Evolutionary conservation across 2,888 invertebrate genomes (phyloP), one percentile per base, ranked within the genome.

Genomic region (Xestia rhomboidea): DNA sequence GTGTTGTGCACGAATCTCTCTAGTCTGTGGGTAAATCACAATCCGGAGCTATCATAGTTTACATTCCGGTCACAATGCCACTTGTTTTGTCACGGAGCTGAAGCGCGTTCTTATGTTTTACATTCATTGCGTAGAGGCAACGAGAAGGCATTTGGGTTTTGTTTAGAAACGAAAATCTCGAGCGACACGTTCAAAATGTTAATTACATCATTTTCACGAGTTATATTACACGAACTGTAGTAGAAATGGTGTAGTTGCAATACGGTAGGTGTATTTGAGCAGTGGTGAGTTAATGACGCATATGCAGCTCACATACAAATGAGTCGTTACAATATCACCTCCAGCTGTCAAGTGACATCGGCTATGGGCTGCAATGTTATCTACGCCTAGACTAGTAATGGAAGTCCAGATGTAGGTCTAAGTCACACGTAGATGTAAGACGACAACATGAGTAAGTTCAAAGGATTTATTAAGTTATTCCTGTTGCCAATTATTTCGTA

Each of bases 41-140:
- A 80, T 75, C 66, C 73, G 63, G 71, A 79, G 38, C 51, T 38
- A 72, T 74, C 60, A 41, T 57, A 46, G 71, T 87, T 88, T 70
- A 49, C 73, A 88, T 88, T 87, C 87, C n/a, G 64, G 75, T 83
- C 89, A 85, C 87, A 85, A 60, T 44, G 38, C 38, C 38, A 51
- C 46, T 76, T 62, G 79, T 73, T 87, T 73, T 75, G 82, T 77
- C 69, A 84, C 71, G 77, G 71, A 87, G 87, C n/a, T n/a, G n/a
- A n/a, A n/a, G 57, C 69, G 71, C 49, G 66, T 66, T 77, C 75
- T 76, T 46, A 77, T 73, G 77, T 74, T 88, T 80, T 71, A 79
- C 76, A 84, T 88, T 84, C 77, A 86, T 76, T 77, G 82, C 68
- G 66, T 57, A 15, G 68, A 76, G 34, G 11, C 66, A 60, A 77